These are phyloP conservation scores for Coptodon bakossiorum DNA, from an alignment of 2,113 vertebrate genomes.

Conservation along the genomic window DNA sequence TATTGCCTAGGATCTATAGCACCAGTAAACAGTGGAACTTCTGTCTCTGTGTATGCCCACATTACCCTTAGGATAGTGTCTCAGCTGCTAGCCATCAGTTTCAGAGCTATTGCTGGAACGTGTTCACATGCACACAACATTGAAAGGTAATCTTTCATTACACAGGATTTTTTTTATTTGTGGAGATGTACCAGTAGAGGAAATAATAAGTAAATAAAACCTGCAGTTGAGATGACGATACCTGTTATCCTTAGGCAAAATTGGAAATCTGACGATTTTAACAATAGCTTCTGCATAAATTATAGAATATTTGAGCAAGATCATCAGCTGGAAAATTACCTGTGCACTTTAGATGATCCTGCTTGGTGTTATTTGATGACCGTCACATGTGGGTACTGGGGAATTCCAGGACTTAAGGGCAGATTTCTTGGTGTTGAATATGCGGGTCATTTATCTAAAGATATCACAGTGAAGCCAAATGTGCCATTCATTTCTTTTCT, in stretches of 20 bases:
- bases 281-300: neutral
- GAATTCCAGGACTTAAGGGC: neutral
- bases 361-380: neutral
- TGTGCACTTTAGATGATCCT: neutral
- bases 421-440: neutral
- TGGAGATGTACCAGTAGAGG: neutral
- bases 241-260: neutral
- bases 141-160: neutral
- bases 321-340: neutral
- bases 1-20: constrained; percentile 44
- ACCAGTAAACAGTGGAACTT: constrained; percentile 47
- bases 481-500: neutral
- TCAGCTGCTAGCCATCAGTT: constrained; percentile 5
- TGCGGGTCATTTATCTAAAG: neutral
- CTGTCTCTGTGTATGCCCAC: constrained; percentile 23
- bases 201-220: neutral
- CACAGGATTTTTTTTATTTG: neutral
- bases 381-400: neutral
- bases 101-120: neutral
- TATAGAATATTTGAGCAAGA: neutral
- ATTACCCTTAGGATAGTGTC: neutral
- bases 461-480: neutral
- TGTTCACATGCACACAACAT: neutral
- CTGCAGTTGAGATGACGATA: neutral
- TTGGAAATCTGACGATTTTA: neutral